Evolutionary conservation across 2,888 invertebrate species (phyloP).

Genomic region (Argynnis bischoffii): DNA sequence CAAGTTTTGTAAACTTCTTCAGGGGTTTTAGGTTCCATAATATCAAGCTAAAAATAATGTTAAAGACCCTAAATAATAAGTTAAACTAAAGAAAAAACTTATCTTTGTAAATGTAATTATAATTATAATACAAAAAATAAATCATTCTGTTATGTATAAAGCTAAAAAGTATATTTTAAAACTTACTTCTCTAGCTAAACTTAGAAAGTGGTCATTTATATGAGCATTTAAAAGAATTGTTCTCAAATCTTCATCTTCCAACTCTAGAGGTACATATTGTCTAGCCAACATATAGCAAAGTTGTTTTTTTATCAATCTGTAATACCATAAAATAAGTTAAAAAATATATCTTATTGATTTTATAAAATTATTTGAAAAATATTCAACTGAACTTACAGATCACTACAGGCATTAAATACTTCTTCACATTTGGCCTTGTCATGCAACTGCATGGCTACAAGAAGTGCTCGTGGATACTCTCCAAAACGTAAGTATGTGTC

Average conservation of each 20-base stretch:
- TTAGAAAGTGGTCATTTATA: conserved; percentile 95
- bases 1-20: conserved; percentile 99
- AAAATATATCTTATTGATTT: background rate
- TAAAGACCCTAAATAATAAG: background rate
- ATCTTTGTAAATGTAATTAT: too few species aligned
- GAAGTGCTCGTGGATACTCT: conserved; percentile 94
- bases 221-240: conserved; percentile 97
- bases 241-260: conserved; percentile 90
- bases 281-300: conserved; percentile 97
- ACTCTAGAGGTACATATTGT: conserved; percentile 94
- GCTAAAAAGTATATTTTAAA: conserved; percentile 6
- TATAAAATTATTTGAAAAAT: background rate
- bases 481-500: conserved; percentile 93
- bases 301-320: conserved; percentile 93
- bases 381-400: conserved; percentile 84
- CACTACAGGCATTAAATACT: conserved; percentile 92
- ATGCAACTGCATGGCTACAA: conserved; percentile 95
- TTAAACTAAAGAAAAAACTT: too few species aligned
- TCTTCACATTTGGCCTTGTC: conserved; percentile 89
- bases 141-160: conserved; percentile 1
- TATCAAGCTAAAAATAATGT: conserved; percentile 88
- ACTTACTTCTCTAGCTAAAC: conserved; percentile 93
- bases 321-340: conserved; percentile 45
- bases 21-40: conserved; percentile 99
- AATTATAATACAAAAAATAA: background rate